Evolutionary conservation across 2,797 vertebrate species (phyloP).

Genomic region (Gymnoscopelus microlampas): DNA sequence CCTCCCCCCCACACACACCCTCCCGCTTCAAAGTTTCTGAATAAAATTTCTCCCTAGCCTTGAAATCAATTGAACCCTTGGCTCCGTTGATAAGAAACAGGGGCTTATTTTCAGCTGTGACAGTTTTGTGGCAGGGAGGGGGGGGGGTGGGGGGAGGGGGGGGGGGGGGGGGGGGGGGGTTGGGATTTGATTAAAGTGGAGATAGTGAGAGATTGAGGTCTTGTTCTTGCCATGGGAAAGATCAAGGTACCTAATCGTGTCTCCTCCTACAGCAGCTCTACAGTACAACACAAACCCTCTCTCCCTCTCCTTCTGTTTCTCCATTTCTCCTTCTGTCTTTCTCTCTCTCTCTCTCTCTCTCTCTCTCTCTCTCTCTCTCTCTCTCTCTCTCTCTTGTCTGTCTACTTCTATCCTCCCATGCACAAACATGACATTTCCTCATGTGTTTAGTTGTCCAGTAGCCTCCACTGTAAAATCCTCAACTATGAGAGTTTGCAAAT

Average conservation of each 20-base stretch:
- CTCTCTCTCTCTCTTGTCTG: slow-evolving; percentile 16
- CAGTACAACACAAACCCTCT: background rate
- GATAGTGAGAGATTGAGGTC: slow-evolving; percentile 99
- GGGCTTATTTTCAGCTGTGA: slow-evolving; percentile 96
- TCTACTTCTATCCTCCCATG: background rate
- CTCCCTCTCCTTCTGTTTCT: slow-evolving; percentile 3
- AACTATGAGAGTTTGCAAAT: no score
- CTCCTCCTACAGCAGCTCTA: slow-evolving; percentile 74
- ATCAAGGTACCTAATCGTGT: slow-evolving; percentile 96
- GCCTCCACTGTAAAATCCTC: no score
- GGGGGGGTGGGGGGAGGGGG: slow-evolving; percentile 2
- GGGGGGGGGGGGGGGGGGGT: slow-evolving; percentile 77
- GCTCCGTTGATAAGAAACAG: slow-evolving; percentile 86
- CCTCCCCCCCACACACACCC: slow-evolving; percentile 9
- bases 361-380: slow-evolving; percentile 33
- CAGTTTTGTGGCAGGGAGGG: slow-evolving; percentile 90
- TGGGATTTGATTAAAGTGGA: slow-evolving; percentile 97
- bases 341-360: slow-evolving; percentile 27
- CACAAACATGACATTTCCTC: background rate
- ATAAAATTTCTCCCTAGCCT: slow-evolving; percentile 82
- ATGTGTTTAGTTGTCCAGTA: no score
- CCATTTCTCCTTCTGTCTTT: slow-evolving; percentile 27
- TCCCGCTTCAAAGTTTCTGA: slow-evolving; percentile 80
- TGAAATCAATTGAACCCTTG: slow-evolving; percentile 95
- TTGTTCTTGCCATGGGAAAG: slow-evolving; percentile 94